Conservation (phyloP, 37 sponge, comb jelly and placozoan genomes). For the Crambe crambe region DNA sequence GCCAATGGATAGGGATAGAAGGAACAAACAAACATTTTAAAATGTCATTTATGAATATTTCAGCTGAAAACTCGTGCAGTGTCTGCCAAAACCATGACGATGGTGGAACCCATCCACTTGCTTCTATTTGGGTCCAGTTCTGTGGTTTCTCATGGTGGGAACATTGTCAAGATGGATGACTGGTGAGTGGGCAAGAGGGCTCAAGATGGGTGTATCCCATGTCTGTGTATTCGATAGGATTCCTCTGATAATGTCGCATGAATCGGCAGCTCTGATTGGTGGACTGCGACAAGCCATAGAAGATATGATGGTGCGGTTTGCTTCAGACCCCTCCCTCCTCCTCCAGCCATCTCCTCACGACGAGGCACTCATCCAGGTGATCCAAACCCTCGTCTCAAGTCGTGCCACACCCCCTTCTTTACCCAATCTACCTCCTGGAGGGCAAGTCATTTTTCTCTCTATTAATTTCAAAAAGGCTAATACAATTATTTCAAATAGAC, state of each 20-base stretch:
- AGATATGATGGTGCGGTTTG: slow-evolving; percentile 58
- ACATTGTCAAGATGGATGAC: slow-evolving; percentile 39
- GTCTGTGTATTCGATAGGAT: slow-evolving; percentile 37
- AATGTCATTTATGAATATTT: not conserved
- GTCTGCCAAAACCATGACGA: slow-evolving; percentile 71
- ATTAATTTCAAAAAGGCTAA: not conserved
- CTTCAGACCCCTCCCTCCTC: slow-evolving; percentile 49
- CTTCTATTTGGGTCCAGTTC: slow-evolving; percentile 77
- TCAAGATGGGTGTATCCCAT: not conserved
- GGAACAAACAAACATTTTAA: too few relatives aligned
- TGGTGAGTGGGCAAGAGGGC: slow-evolving; percentile 12
- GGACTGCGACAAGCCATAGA: slow-evolving; percentile 74
- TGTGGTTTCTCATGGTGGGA: slow-evolving; percentile 34
- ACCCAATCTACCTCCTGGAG: slow-evolving; percentile 10
- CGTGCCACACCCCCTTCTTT: slow-evolving; percentile 21
- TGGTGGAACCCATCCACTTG: slow-evolving; percentile 82
- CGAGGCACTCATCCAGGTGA: slow-evolving; percentile 27
- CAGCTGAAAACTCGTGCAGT: slow-evolving; percentile 71
- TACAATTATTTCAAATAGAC: not conserved
- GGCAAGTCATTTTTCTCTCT: not conserved
- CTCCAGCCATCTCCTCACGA: slow-evolving; percentile 30
- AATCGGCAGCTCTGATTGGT: slow-evolving; percentile 67
- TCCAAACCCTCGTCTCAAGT: slow-evolving; percentile 28
- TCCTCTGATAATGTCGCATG: slow-evolving; percentile 58
- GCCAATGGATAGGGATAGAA: not conserved